Evolutionary conservation across 2,797 vertebrate species (phyloP), one percentile per base, ranked within the genome.

Genomic region (Cryptoblepharus egeriae): DNA sequence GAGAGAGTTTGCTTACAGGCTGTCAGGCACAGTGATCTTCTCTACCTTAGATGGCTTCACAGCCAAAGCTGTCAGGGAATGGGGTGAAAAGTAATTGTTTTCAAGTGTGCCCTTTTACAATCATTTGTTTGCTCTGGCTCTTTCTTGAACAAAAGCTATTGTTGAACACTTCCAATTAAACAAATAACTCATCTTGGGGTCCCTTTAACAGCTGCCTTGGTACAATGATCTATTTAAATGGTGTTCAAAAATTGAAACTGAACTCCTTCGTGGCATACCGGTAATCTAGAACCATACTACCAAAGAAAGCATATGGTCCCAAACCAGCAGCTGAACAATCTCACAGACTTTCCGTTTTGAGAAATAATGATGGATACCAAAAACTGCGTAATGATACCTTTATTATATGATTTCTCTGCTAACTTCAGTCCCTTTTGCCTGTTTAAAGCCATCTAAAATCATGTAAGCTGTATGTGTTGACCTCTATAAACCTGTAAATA

Each of bases 81-180:
- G 95, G 49, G 95, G 94, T 96, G 96, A 96, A 95, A 96, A 96
- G 94, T 95, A 94, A 97, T 96, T 96, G 95, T 97, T 96, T 97
- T 96, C 95, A 95, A 97, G 94, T 96, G 96, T 96, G 95, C 93
- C 95, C 94, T 95, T 97, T 96, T 96, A 96, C 94, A 96, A 96
- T 96, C 95, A 96, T 96, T 95, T 96, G 95, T 97, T 97, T 97
- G 96, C 96, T 97, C 95, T 95, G 93, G 94, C 94, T 96, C 94
- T 96, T 96, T 95, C 93, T 91, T 85, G 94, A 95, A 97, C 95
- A 96, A 97, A 97, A 93, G 94, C 94, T 95, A 96, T 97, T 96
- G 96, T 96, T 95, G 95, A 95, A 92, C 95, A 96, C 94, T 97
- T 97, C 94, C 95, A 95, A 95, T 96, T 96, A 94, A 96, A 96